Conservation (phyloP, 2,113 vertebrate genomes). For the Cyrtonyx montezumae region DNA sequence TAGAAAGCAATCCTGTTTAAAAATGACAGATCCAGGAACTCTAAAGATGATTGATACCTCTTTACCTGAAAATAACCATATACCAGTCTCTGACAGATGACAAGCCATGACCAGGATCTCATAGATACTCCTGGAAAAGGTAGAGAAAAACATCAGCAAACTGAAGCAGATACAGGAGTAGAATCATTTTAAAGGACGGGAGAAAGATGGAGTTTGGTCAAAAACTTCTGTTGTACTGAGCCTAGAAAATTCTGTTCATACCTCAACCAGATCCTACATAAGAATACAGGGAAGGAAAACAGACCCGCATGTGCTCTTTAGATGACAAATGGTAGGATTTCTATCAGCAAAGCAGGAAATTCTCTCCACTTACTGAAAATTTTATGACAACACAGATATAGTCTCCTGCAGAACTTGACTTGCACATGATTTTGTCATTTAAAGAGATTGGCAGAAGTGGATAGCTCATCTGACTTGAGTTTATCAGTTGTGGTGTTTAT, state of each 20-base stretch:
- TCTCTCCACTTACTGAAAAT: neutral
- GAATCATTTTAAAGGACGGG: neutral
- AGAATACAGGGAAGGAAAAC: constrained; percentile 1
- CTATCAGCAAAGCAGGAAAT: constrained; percentile 31
- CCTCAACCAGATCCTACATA: neutral
- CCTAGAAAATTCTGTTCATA: constrained; percentile 22
- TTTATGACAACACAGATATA: constrained; percentile 27
- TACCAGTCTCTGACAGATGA: neutral
- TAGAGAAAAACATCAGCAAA: neutral
- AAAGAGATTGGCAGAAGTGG: neutral
- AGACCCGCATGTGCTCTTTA: neutral
- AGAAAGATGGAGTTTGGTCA: neutral
- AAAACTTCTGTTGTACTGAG: neutral
- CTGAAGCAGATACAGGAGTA: neutral
- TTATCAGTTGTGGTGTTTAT: neutral
- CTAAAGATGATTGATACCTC: neutral
- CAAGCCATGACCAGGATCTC: neutral
- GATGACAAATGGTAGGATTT: neutral
- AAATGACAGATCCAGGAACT: neutral
- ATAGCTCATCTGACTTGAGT: neutral
- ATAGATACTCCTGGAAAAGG: neutral
- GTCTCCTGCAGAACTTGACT: neutral
- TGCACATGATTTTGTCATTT: neutral
- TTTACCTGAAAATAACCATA: neutral
- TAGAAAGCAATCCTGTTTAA: neutral